These are phyloP conservation scores for Aplocera efformata DNA, from an alignment of 2,888 invertebrate species.

Conservation along the genomic window DNA sequence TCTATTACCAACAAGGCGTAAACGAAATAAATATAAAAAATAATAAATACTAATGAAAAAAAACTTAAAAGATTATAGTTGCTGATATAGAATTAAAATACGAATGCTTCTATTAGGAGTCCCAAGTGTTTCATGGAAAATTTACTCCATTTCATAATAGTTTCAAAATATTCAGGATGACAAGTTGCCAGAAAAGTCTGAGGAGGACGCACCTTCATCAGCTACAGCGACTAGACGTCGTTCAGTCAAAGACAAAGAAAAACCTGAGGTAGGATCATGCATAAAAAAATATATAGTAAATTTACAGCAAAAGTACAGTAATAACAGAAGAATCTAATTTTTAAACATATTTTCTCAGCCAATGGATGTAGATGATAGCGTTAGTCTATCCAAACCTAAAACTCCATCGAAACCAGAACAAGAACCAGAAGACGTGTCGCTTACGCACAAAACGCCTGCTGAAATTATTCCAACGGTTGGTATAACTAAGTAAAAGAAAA, in stretches of 20 bases:
- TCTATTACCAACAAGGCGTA: too few species aligned
- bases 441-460: slow-evolving; percentile 74
- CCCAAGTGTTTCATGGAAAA: too few species aligned
- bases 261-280: slow-evolving; percentile 56
- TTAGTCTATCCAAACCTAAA: slow-evolving; percentile 65
- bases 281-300: slow-evolving; percentile 11
- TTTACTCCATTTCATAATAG: too few species aligned
- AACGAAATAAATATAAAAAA: too few species aligned
- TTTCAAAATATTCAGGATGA: slow-evolving; percentile 44
- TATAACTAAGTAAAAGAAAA: slow-evolving; percentile 28
- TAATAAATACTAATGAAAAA: too few species aligned
- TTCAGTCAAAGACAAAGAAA: slow-evolving; percentile 69
- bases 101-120: too few species aligned
- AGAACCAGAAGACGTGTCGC: slow-evolving; percentile 69
- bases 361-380: slow-evolving; percentile 74
- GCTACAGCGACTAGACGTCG: slow-evolving; percentile 64
- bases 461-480: slow-evolving; percentile 72
- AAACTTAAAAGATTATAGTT: too few species aligned
- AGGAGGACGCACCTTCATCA: slow-evolving; percentile 58
- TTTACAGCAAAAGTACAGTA: slow-evolving; percentile 3
- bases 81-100: too few species aligned
- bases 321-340: too few species aligned
- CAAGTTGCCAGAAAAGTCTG: slow-evolving; percentile 49
- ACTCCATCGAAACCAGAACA: slow-evolving; percentile 59
- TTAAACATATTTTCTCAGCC: slow-evolving; percentile 45